A percentile compares a stretch with the other conserved stretches of the same genome.
phyloP scores from a whole-genome alignment of 2,888 invertebrate genomes.

The Boloria selene region DNA sequence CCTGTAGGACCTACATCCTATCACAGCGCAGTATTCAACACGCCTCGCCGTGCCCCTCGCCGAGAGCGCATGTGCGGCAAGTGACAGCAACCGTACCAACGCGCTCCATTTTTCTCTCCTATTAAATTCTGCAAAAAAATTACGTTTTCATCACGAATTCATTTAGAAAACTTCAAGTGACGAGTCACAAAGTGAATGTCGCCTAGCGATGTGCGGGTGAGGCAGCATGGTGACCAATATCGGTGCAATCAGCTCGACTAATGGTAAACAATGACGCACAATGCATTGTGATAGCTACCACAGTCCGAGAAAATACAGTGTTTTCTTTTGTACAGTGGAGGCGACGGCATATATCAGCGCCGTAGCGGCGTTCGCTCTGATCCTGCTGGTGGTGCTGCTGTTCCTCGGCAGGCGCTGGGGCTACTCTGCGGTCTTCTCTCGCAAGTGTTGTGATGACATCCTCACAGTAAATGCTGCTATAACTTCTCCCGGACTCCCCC shows the following conservation, averaged over 20 bases:
- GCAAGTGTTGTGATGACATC: constrained; percentile 73
- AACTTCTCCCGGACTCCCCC: constrained; percentile 61
- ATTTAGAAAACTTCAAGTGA: constrained; percentile 23
- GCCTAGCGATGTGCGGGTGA: constrained; percentile 42
- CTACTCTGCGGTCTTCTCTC: constrained; percentile 64
- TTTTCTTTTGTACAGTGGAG: constrained; percentile 84
- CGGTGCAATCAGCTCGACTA: constrained; percentile 67
- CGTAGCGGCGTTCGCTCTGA: constrained; percentile 90
- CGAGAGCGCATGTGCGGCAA: constrained; percentile 63
- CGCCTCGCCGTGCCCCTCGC: constrained; percentile 71
- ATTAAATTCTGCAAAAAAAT: constrained; percentile 22
- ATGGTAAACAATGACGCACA: constrained; percentile 65
- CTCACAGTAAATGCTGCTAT: constrained; percentile 70
- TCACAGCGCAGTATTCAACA: constrained; percentile 61
- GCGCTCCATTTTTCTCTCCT: constrained; percentile 60
- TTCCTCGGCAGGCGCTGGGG: constrained; percentile 91
- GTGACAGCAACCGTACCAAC: constrained; percentile 72
- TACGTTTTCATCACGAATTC: constrained; percentile 21
- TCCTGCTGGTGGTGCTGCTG: constrained; percentile 91
- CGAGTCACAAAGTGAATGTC: constrained; percentile 32
- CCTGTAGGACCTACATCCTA: constrained; percentile 67
- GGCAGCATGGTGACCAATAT: constrained; percentile 73
- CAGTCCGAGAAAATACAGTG: constrained; percentile 34
- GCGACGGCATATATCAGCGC: constrained; percentile 94
- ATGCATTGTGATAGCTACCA: constrained; percentile 24